Evolutionary conservation across 2,797 vertebrate species (phyloP), one percentile per base, ranked within the genome.

Genomic region (Typhlichthys eigenmanni): DNA sequence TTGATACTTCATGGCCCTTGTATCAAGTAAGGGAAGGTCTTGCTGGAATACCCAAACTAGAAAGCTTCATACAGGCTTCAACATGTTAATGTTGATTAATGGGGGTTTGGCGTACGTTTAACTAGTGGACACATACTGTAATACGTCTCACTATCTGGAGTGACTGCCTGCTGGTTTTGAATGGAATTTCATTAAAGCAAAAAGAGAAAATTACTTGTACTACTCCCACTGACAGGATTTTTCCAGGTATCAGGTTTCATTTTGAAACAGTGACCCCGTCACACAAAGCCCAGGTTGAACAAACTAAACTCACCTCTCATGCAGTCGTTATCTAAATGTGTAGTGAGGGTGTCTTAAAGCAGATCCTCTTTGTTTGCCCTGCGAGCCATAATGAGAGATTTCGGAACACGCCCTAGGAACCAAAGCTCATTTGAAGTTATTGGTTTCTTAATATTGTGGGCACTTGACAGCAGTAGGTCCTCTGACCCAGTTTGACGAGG

Each of bases 101-200:
- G 74, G 38, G 43, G 10, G 58, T 75, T 85, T 76, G 81, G 61
- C 48, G 13, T 49, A 55, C 55, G 6, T 73, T 82, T 80, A 76
- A 79, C 62, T 69, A 72, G 65, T 66, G 57, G 55, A 69, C 66
- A 78, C 71, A 67, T 67, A 80, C 78, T 64, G 53, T 19, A 47
- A 52, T 69, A 60, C 47, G 68, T 29, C 24, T 29, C 58, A 72
- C 69, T 56, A 74, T 51, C 70, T 70, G 57, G 56, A 68, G 75
- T 72, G 74, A 72, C 67, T 53, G 82, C 60, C 66, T 71, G 71
- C 11, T 69, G 66, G 62, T 72, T 75, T 84, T 78, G 79, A 84
- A 79, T 65, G 64, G 76, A 78, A 86, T 85, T 87, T 79, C 78
- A 85, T 85, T 84, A 81, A 74, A 75, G 70, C 59, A 74, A 75